Conservation (phyloP, 2,888 invertebrate species). For the Esperia sulphurella region DNA sequence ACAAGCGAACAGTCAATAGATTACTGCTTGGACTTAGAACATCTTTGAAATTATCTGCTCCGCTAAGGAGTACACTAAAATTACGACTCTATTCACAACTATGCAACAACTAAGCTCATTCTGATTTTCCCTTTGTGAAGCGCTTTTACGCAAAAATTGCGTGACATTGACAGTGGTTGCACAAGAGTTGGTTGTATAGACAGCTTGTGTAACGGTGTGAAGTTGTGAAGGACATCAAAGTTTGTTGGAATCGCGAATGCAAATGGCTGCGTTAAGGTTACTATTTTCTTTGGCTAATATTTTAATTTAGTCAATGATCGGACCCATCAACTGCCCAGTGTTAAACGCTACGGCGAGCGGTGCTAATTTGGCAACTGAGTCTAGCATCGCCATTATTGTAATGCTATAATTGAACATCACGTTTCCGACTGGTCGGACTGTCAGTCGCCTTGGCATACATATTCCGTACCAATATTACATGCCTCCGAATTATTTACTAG, state of each 20-base stretch:
- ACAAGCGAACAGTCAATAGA: constrained; percentile 17
- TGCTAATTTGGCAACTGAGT: constrained; percentile 41
- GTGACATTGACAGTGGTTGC: background rate
- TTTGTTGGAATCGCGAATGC: too few relatives aligned
- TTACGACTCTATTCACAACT: background rate
- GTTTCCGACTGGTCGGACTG: constrained; percentile 56
- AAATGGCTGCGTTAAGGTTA: too few relatives aligned
- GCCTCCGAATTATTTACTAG: constrained; percentile 31
- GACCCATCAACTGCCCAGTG: background rate
- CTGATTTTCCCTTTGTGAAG: background rate
- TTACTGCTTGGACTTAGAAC: constrained; percentile 16
- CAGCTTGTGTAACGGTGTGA: too few relatives aligned
- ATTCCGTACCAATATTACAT: constrained; percentile 52
- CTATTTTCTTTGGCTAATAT: background rate
- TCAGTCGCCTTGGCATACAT: constrained; percentile 65
- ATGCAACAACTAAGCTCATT: background rate
- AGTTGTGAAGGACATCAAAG: too few relatives aligned
- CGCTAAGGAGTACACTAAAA: background rate
- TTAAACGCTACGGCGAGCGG: constrained; percentile 6
- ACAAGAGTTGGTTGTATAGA: background rate
- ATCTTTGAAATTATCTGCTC: constrained; percentile 25
- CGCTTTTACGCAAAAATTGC: too few relatives aligned
- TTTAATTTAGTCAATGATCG: background rate
- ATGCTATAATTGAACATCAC: constrained; percentile 60
- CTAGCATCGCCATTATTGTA: constrained; percentile 41